Evolutionary conservation across 2,797 vertebrate species (phyloP).

Genomic region (Protonibea diacanthus): DNA sequence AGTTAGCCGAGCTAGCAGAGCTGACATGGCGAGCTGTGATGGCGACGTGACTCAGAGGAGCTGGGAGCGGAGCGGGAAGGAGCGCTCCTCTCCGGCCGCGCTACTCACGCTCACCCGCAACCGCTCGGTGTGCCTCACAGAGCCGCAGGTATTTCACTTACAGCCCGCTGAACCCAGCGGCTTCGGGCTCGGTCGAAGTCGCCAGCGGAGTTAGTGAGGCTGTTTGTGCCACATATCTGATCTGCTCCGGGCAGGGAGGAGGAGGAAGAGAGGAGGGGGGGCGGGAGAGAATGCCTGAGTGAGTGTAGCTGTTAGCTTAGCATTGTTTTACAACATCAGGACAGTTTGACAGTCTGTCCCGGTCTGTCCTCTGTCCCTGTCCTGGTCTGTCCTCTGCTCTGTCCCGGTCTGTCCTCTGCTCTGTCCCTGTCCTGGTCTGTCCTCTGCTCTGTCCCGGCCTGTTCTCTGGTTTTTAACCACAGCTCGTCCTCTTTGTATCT

Average conservation of each 20-base stretch:
- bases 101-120: constrained; percentile 1
- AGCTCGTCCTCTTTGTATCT: constrained; percentile 58
- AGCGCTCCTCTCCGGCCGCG: constrained; percentile 44
- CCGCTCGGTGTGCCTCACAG: neutral
- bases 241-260: constrained; percentile 38
- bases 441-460: neutral
- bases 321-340: constrained; percentile 35
- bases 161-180: neutral
- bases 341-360: constrained; percentile 35
- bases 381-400: neutral
- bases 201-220: constrained; percentile 25
- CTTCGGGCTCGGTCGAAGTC: neutral
- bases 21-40: constrained; percentile 90
- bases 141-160: neutral
- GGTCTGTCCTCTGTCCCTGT: neutral
- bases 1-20: constrained; percentile 73
- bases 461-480: constrained; percentile 17
- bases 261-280: constrained; percentile 53
- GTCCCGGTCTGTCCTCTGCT: neutral
- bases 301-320: constrained; percentile 74
- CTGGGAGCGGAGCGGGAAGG: constrained; percentile 88
- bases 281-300: constrained; percentile 70
- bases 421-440: too few species aligned
- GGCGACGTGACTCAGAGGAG: constrained; percentile 92
- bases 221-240: constrained; percentile 65